Evolutionary conservation across 1,140 invertebrate species (phyloP), one percentile per base, ranked within the genome.

Genomic region (Heliconius congener): DNA sequence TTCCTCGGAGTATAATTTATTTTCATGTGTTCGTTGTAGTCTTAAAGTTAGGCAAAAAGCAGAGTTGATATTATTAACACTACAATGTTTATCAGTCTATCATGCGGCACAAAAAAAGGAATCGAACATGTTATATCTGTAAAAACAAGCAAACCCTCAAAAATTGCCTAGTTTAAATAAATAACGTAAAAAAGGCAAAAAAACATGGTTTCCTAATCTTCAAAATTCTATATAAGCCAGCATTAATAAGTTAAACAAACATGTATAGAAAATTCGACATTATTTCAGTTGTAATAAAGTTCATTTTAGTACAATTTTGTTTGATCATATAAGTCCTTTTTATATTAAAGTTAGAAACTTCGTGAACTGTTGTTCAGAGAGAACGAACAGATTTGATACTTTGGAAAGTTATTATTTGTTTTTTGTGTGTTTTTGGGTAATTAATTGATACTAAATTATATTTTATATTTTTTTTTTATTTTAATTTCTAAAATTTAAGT

Each of bases 191-290:
- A 83, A 76, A 83, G 79, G 77, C 74, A 60, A 78, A 87, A 86
- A 87, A 84, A 89, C 77, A 87, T 82, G 82, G 80, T 91, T 92
- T 90, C 87, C 89, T 92, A 91, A 91, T 91, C 86, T 91, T 82
- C 85, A 88, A 91, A 52, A 91, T 90, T 88, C 86, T 88, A 83
- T 87, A 86, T 87, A 83, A 82, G 81, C 81, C 81, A 57, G 79
- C 83, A 90, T 92, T 92, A 91, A 90, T 90, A 89, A 90, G 85
- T 88, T 90, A 85, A 55, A 76, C 71, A 82, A 87, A 85, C 71
- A 83, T 19, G 19, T 23, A 72, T 34, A 0, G 11, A 0, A 84
- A 72, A 82, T 19, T 82, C 16, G 19, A 83, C 84, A 76, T 80
- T 89, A 83, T 70, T 0, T 0, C 0, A 0, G 39, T 23, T 0